These are phyloP conservation scores for Aphelinus atriplicis DNA, from an alignment of 1,140 invertebrate genomes.

Conservation along the genomic window DNA sequence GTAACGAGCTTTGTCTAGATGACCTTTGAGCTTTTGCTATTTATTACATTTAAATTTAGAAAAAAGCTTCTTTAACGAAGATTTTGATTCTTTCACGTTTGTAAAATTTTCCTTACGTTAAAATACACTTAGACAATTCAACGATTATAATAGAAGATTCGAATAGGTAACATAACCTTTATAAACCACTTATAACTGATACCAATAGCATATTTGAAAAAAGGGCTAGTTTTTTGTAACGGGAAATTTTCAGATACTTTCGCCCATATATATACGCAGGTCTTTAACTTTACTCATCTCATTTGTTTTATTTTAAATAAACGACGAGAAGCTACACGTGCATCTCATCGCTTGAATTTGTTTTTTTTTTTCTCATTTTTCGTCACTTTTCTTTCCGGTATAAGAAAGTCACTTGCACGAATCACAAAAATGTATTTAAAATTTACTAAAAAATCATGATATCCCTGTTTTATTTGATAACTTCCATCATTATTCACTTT, in stretches of 20 bases:
- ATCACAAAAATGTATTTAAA: conserved; percentile 26
- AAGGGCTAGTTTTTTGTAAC: conserved; percentile 6
- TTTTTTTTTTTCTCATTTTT: not conserved
- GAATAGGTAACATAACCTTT: conserved; percentile 37
- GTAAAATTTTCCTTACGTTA: conserved; percentile 32
- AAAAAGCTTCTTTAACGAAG: conserved; percentile 34
- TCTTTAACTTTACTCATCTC: conserved; percentile 3
- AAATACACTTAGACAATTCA: conserved; percentile 34
- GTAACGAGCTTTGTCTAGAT: not conserved
- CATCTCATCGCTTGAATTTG: conserved; percentile 3
- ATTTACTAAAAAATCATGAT: conserved; percentile 8
- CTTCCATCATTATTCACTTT: conserved; percentile 1
- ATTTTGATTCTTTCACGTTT: conserved; percentile 37
- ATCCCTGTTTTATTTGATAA: conserved; percentile 1
- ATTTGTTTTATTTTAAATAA: conserved; percentile 3
- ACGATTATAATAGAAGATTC: conserved; percentile 31
- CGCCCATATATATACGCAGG: not conserved
- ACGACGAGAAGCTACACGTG: conserved; percentile 4
- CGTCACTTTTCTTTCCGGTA: not conserved
- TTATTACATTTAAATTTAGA: conserved; percentile 32
- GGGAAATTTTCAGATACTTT: conserved; percentile 14
- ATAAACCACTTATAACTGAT: conserved; percentile 23
- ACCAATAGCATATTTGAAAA: conserved; percentile 21
- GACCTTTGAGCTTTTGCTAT: not conserved
- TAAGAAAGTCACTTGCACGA: conserved; percentile 13